Base-by-base conservation (phyloP, 2,113 vertebrate species). In the Lepisosteus oculatus region DNA sequence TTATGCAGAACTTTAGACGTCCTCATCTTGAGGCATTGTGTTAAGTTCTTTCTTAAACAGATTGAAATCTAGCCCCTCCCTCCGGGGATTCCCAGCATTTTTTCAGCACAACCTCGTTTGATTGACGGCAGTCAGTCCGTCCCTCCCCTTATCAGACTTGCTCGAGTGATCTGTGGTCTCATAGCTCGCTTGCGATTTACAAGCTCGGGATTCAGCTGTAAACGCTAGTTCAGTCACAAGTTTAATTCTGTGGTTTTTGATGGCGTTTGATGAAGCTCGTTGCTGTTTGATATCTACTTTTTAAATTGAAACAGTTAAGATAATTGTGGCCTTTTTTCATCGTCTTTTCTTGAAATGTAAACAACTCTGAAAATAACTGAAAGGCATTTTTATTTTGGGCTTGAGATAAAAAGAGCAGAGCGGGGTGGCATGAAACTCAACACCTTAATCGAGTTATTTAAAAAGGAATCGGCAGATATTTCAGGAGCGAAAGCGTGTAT, bases 71-170 rank as follows among this genome's bases (percentile, higher is more conserved):
- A n/a, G 67, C 76, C 77, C 66, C 83, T 83, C 84, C 75, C 83
- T 80, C 69, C 29, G 87, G 89, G 89, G 85, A 87, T 83, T 90
- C 87, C 89, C 79, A 85, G 80, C 65, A 76, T 63, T 3, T 29
- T 29, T 29, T 1, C 29, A 29, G 29, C 29, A 29, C 29, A 29
- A 29, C 29, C 29, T 29, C 29, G 29, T 29, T 29, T 29, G 47
- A 5, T 51, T 9, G 47, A 9, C 47, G 47, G 3, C 5, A 51
- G 47, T 5, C 47, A 51, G 47, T 5, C 47, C 47, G 47, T 5
- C 47, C 5, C 47, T 5, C 47, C 9, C 47, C 47, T 51, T 9
- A 5, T 5, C 5, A 9, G 47, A 51, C 47, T 51, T 9, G 47
- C 5, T 5, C 47, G 47, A 51, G 47, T 9, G 47, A 51, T 9